Evolutionary conservation across 2,888 invertebrate genomes (phyloP), one percentile per base, ranked within the genome.

Genomic region (Endomychus coccineus): DNA sequence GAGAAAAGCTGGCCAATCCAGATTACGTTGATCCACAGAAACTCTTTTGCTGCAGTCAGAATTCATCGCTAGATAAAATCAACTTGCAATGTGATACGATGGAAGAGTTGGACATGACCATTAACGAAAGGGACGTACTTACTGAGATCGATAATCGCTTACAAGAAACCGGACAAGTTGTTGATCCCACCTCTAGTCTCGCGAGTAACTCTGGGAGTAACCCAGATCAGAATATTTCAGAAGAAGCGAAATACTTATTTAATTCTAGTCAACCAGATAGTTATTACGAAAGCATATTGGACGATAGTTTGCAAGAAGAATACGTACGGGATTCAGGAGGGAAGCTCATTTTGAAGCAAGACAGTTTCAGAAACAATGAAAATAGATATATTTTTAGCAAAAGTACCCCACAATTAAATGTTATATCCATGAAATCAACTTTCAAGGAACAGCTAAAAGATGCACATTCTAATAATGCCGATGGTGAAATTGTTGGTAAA

Each of bases 1-100:
- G 90, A 0, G 90, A 89, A 23, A 78, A 90, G 45, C 87, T 92
- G 58, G 91, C 91, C 1, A 80, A 85, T 49, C 80, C 85, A 0
- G 89, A 90, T 58, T 90, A 90, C 52, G 85, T 82, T 0, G 86
- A 89, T 59, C 88, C 89, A 1, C 76, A 78, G 31, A 77, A 81
- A 11, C 67, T 87, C 12, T 74, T 66, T 30, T 17, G 30, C 2
- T 31, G 31, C 15, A 35, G 47, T 7, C 52, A 48, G 10, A 43
- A 50, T 23, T 54, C 56, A 54, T 55, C 40, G 47, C 15, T 46
- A 48, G 38, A 47, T 24, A 39, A 42, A 34, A 40, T 47, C 14
- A 37, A 46, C 22, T 41, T 47, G 44, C 35, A 42, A 31, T 36
- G 45, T 7, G 54, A 53, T 33, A 52, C 54, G 29, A 51, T 51